Conservation (phyloP, 2,888 invertebrate genomes). For the Ennomos erosarius region DNA sequence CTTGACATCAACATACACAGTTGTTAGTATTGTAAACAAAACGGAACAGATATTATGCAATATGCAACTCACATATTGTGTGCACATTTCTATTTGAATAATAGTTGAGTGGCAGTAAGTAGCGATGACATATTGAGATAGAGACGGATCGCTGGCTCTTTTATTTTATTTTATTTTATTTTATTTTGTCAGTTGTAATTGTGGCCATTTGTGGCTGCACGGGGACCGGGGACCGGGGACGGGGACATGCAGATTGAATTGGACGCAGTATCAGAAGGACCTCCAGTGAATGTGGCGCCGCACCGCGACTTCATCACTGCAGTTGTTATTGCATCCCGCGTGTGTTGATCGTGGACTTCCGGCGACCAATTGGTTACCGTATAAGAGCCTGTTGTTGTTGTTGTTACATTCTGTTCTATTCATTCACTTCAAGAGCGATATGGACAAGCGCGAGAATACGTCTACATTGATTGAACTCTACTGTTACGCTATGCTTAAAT, state of each 20-base stretch:
- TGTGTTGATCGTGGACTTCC: not conserved
- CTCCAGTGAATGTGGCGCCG: constrained; percentile 1
- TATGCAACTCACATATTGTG: constrained; percentile 8
- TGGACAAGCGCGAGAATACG: too few species aligned
- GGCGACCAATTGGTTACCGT: not conserved
- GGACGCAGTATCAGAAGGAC: constrained; percentile 6
- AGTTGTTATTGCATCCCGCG: not conserved
- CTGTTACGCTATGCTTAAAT: too few species aligned
- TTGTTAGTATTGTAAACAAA: not conserved
- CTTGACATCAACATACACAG: too few species aligned
- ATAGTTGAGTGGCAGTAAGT: not conserved
- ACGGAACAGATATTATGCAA: constrained; percentile 11
- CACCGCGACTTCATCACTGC: constrained; percentile 1
- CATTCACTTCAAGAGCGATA: too few species aligned
- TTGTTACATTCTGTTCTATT: too few species aligned
- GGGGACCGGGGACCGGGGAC: too few species aligned
- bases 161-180: too few species aligned
- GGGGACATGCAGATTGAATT: not conserved
- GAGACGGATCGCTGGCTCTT: constrained; percentile 13
- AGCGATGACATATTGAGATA: constrained; percentile 25
- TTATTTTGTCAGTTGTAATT: constrained; percentile 10
- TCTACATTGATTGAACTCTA: too few species aligned
- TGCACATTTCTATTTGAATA: constrained; percentile 13
- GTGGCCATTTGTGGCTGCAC: too few species aligned
- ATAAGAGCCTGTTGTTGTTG: too few species aligned